Base-by-base conservation (phyloP, 2,888 invertebrate species). In the Portevinia maculata region DNA sequence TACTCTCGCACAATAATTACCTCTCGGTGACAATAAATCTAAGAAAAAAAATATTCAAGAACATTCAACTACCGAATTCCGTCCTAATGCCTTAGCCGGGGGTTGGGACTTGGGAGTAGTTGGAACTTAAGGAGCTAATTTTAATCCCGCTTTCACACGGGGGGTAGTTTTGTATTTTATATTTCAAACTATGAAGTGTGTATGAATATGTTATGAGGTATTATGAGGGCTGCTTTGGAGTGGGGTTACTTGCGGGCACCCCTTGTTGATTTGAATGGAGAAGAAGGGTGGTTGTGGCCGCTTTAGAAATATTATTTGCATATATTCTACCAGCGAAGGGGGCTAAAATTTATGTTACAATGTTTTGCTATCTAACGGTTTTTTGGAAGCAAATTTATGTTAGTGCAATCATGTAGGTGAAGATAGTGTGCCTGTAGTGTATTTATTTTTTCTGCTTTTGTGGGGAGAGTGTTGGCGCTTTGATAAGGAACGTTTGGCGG, bases 261-360 rank as follows among this genome's bases (percentile, higher is more conserved):
- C 48, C 39, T n/a, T 48, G 73, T 55, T 64, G 37, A 55, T 64
- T 55, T 28, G 73, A 46, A 55, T 65, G 15, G n/a, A 37, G 13
- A 46, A 28, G 60, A 67, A 34, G 65, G 65, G 65, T 65, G 64
- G 65, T 59, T 30, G 52, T 65, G 64, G 65, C 59, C 30, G 52
- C 41, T 41, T 67, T 67, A 67, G 59, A 69, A 62, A 76, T 69
- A 62, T 46, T 67, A 76, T 76, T 76, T 69, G 76, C 69, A 69
- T 76, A 53, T 17, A 44, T 39, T 60, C 48, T 21, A 5, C 30
- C 37, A 34, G 50, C 21, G 52, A 28, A 28, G n/a, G 53, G 24
- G 37, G 52, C 19, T 55, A 39, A 46, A 76, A 69, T 76, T 76
- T 76, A 69, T 76, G 69, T 55, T 55, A 52, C 46, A 57, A 62